Evolutionary conservation across 2,797 vertebrate genomes (phyloP).

Genomic region (Aulostomus chinensis): DNA sequence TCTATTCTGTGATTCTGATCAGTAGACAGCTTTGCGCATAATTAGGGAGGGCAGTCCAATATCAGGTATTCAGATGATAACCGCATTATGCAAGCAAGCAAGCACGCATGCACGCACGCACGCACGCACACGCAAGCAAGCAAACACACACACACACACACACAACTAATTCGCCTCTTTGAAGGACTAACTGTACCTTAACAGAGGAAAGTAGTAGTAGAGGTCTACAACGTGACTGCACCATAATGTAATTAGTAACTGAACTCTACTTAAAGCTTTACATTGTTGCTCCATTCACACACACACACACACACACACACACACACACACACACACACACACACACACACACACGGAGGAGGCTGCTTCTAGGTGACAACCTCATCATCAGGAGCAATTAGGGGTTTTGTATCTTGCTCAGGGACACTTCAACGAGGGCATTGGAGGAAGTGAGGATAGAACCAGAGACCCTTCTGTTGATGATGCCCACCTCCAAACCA

Average conservation of each 20-base stretch:
- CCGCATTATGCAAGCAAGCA: conserved; percentile 60
- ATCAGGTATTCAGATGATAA: conserved; percentile 56
- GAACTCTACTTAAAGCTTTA: no score
- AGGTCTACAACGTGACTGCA: no score
- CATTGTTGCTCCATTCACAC: background rate
- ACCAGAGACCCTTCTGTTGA: no score
- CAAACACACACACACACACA: conserved; percentile 10
- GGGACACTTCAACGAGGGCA: no score
- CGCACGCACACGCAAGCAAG: background rate
- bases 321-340: conserved; percentile 2
- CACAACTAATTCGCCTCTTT: background rate
- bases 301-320: background rate
- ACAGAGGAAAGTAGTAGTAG: no score
- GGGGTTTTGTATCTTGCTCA: no score
- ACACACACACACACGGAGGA: background rate
- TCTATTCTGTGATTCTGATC: conserved; percentile 59
- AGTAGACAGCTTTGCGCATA: conserved; percentile 67
- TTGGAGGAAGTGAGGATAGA: no score
- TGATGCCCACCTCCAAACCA: no score
- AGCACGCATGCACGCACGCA: background rate
- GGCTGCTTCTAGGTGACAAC: no score
- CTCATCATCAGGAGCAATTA: no score
- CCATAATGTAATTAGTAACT: no score
- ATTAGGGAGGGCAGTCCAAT: conserved; percentile 59
- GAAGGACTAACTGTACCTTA: no score